A percentile compares a stretch with the other conserved stretches of the same genome.
phyloP scores from a whole-genome alignment of 1,140 invertebrate species.

The Holcopasites calliopsidis region DNA sequence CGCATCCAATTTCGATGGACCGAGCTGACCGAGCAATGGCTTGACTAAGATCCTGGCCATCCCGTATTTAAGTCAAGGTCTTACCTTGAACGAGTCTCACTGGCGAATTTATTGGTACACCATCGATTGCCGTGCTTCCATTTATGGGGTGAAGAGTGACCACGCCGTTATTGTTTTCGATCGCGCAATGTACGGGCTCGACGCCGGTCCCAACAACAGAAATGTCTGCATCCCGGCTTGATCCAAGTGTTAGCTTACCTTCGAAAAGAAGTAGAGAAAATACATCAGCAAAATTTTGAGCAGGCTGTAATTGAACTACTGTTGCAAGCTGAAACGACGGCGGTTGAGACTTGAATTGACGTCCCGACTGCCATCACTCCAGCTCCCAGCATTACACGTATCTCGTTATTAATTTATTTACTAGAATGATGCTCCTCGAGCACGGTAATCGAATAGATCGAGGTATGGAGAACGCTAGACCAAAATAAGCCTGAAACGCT shows the following conservation, averaged over 20 bases:
- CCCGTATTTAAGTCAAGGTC: slow-evolving; percentile 57
- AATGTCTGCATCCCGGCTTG: slow-evolving; percentile 87
- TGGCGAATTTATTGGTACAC: slow-evolving; percentile 82
- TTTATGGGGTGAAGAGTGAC: slow-evolving; percentile 89
- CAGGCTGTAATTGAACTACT: too few relatives aligned
- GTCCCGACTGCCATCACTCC: too few relatives aligned
- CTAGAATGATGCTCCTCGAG: too few relatives aligned
- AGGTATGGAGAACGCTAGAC: background rate
- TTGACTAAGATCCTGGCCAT: slow-evolving; percentile 10
- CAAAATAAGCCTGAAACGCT: background rate
- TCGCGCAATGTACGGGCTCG: slow-evolving; percentile 89
- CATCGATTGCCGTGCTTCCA: slow-evolving; percentile 86
- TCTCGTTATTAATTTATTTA: too few relatives aligned
- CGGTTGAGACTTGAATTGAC: too few relatives aligned
- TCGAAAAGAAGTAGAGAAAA: slow-evolving; percentile 65
- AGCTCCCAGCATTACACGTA: too few relatives aligned
- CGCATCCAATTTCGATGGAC: background rate
- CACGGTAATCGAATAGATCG: background rate
- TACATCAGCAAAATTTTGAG: background rate
- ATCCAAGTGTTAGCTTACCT: slow-evolving; percentile 89
- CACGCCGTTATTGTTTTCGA: slow-evolving; percentile 89
- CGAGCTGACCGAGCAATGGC: background rate
- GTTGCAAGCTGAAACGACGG: too few relatives aligned
- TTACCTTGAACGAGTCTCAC: slow-evolving; percentile 89
- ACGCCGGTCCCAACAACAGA: slow-evolving; percentile 90